Evolutionary conservation across 2,797 vertebrate genomes (phyloP).

Genomic region (Stomatorhinus walkeri): DNA sequence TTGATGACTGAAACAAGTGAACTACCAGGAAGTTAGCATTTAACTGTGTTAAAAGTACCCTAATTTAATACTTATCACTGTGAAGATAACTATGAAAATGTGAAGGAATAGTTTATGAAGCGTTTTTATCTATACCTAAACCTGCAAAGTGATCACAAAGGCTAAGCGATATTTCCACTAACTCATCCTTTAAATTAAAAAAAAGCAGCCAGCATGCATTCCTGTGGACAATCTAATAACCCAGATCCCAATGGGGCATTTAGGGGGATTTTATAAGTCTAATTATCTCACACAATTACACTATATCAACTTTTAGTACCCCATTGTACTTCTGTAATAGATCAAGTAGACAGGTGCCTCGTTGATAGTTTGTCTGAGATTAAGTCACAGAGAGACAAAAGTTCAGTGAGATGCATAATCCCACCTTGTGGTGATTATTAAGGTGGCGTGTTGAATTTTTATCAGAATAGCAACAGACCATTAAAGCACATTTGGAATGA

Average conservation of each 20-base stretch:
- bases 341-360: constrained; percentile 55
- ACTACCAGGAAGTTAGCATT: constrained; percentile 67
- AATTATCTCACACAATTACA: constrained; percentile 70
- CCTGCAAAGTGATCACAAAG: constrained; percentile 61
- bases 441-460: constrained; percentile 33
- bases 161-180: constrained; percentile 67
- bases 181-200: constrained; percentile 72
- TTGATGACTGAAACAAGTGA: constrained; percentile 43
- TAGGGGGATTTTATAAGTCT: constrained; percentile 69
- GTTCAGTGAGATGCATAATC: constrained; percentile 38
- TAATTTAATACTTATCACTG: constrained; percentile 70
- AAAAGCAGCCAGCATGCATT: constrained; percentile 64
- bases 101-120: constrained; percentile 67
- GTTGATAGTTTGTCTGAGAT: constrained; percentile 46
- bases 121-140: constrained; percentile 69
- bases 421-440: constrained; percentile 37
- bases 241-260: constrained; percentile 65
- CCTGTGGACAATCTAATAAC: constrained; percentile 63
- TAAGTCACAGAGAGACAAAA: constrained; percentile 37
- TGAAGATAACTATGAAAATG: constrained; percentile 39
- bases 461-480: constrained; percentile 15
- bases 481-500: background rate
- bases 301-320: constrained; percentile 66
- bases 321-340: constrained; percentile 56
- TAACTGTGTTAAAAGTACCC: constrained; percentile 63